Conservation (phyloP, 1,140 invertebrate species). For the Drosophila arizonae region DNA sequence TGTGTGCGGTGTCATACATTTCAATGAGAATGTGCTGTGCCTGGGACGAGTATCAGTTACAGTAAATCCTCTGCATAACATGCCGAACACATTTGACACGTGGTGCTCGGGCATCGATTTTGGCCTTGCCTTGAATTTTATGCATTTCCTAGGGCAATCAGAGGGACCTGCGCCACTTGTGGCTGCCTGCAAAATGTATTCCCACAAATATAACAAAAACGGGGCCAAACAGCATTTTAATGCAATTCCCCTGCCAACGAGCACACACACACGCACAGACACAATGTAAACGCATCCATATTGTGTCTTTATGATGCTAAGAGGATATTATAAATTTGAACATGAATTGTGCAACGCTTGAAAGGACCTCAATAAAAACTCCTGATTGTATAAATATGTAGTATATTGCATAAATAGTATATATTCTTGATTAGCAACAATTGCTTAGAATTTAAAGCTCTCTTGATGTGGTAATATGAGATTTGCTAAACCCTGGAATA, state of each 20-base stretch:
- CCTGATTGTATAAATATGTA: too few relatives aligned
- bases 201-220: slow-evolving; percentile 39
- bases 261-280: slow-evolving; percentile 37
- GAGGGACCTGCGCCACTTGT: slow-evolving; percentile 33
- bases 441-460: too few relatives aligned
- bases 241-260: slow-evolving; percentile 47
- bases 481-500: too few relatives aligned
- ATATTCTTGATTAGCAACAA: too few relatives aligned
- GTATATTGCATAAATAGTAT: too few relatives aligned
- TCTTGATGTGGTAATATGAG: too few relatives aligned
- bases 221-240: slow-evolving; percentile 42
- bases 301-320: slow-evolving; percentile 42
- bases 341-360: background rate
- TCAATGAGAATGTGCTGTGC: slow-evolving; percentile 30
- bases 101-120: slow-evolving; percentile 38
- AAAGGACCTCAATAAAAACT: background rate
- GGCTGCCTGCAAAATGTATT: slow-evolving; percentile 20
- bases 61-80: slow-evolving; percentile 44
- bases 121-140: slow-evolving; percentile 24
- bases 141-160: slow-evolving; percentile 18
- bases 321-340: background rate
- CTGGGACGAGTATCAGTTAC: background rate
- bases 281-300: slow-evolving; percentile 43
- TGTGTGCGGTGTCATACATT: slow-evolving; percentile 23
- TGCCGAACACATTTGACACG: slow-evolving; percentile 38